Evolutionary conservation across 2,797 vertebrate species (phyloP), one percentile per base, ranked within the genome.

Genomic region (Pseudomugil gertrudae): DNA sequence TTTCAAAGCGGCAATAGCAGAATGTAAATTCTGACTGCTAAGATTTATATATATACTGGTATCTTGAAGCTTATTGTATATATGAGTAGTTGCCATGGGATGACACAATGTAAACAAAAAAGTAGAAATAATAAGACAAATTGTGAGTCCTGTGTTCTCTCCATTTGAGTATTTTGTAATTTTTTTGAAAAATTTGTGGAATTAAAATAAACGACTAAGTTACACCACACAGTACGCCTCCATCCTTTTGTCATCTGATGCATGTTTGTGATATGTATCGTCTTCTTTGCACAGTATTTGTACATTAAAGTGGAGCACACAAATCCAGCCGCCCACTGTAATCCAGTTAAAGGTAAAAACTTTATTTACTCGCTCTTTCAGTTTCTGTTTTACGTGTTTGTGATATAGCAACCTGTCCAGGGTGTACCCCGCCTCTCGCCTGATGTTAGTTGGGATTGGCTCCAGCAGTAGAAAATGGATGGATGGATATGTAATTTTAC

Each of bases 111-210:
- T 98, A 95, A 95, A 98, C 95, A 96, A 97, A 94, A n/a, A 96
- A 96, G 95, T 98, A 98, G 96, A 95, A 96, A 96, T 93, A 93
- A 96, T 96, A 96, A 96, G 93, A 94, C 96, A 95, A 95, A 95
- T 97, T 94, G 98, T 99, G 97, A 98, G 95, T 98, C 97, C 96
- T 98, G 97, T 99, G 96, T 98, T 99, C 96, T 99, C 96, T 98
- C 97, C 98, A 98, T 98, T 98, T 97, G 95, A 98, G 97, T 99
- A 98, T 99, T 99, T 99, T 99, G 98, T 99, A 99, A 98, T 98
- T 99, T 99, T 99, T 99, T 98, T 96, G 96, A 98, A 97, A 96
- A 98, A 97, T 96, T 97, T 98, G 98, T 99, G 98, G 95, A 99
- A 97, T 98, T 98, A 96, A 95, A 99, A 99, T 98, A 98, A 99